phyloP scores from a whole-genome alignment of 2,797 vertebrate genomes.

The Leucoraja ocellata region DNA sequence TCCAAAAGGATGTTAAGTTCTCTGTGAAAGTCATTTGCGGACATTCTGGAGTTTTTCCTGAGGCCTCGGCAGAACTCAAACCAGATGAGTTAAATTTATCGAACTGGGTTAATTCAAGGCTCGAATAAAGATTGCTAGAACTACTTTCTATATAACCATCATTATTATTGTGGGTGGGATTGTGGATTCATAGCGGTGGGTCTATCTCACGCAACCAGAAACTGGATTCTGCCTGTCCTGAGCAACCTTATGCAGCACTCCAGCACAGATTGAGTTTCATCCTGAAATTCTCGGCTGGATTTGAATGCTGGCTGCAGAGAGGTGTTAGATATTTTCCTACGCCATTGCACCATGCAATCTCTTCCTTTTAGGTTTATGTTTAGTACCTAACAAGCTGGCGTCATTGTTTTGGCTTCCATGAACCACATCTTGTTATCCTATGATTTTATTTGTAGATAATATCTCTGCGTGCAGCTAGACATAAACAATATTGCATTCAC shows the following conservation, averaged over 20 bases:
- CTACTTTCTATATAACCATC: neutral
- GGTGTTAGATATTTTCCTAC: neutral
- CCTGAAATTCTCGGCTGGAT: neutral
- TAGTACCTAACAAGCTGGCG: neutral
- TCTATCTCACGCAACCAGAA: neutral
- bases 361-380: neutral
- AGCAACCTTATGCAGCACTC: neutral
- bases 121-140: no score
- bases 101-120: neutral
- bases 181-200: neutral
- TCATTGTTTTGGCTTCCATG: neutral
- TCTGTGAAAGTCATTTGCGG: neutral
- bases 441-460: conserved; percentile 1
- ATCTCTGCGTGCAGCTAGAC: neutral
- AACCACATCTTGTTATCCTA: neutral
- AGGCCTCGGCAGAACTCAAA: neutral
- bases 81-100: neutral
- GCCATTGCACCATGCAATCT: neutral
- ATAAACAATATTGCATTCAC: conserved; percentile 10
- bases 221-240: neutral
- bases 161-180: neutral
- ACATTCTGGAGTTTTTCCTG: no score
- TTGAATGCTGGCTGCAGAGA: neutral
- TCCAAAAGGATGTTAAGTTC: neutral
- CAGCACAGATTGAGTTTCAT: neutral